These are phyloP conservation scores for Engystomops pustulosus DNA, from an alignment of 2,113 vertebrate genomes.

Conservation along the genomic window DNA sequence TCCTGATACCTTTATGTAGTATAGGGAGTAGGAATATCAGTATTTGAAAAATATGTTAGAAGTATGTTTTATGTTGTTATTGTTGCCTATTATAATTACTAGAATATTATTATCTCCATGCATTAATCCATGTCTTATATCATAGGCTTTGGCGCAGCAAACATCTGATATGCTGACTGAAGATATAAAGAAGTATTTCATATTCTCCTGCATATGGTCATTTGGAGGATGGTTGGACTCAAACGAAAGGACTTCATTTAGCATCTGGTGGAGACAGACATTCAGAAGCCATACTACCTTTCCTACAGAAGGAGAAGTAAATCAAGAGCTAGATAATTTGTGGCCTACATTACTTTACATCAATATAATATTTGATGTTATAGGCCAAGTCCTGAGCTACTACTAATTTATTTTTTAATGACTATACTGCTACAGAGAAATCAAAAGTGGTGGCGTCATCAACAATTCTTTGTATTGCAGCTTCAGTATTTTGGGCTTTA, in stretches of 20 bases:
- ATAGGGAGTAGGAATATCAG: background rate
- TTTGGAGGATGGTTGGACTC: conserved; percentile 54
- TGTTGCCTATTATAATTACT: background rate
- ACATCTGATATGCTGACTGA: conserved; percentile 38
- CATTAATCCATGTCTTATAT: background rate
- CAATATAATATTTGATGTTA: background rate
- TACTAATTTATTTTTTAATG: too few relatives aligned
- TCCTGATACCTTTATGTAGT: background rate
- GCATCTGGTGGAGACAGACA: conserved; percentile 50
- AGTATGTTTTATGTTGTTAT: background rate
- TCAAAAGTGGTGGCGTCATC: background rate
- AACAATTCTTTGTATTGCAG: background rate
- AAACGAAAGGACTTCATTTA: conserved; percentile 43
- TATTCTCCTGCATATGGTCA: conserved; percentile 56
- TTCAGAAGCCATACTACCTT: conserved; percentile 48
- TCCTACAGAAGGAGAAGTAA: conserved; percentile 54
- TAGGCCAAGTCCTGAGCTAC: too few relatives aligned
- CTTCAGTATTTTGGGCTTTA: background rate
- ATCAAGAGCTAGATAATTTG: background rate
- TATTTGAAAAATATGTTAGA: background rate
- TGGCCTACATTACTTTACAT: background rate
- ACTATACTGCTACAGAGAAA: too few relatives aligned
- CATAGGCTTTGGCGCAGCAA: conserved; percentile 35
- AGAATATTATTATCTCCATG: background rate
- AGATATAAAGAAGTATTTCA: conserved; percentile 55